Evolutionary conservation across 2,113 vertebrate genomes (phyloP).

Genomic region (Murina feae): DNA sequence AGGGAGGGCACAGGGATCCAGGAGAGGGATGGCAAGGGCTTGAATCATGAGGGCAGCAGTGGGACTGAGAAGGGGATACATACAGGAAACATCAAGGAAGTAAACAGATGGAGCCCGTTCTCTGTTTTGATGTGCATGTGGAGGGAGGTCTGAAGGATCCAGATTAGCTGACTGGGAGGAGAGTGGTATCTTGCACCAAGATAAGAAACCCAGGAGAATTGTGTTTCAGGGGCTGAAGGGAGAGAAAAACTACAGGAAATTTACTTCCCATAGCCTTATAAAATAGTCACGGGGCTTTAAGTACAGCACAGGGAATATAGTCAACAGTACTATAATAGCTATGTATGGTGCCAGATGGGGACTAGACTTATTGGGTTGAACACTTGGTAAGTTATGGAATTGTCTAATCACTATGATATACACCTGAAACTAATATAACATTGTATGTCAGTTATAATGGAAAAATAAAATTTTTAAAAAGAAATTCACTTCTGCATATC

Average conservation of each 20-base stretch:
- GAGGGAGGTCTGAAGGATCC: not conserved
- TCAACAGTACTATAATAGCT: not conserved
- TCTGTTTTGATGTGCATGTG: not conserved
- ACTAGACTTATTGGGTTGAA: not conserved
- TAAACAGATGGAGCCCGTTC: not conserved
- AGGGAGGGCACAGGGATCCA: not conserved
- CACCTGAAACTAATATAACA: not conserved
- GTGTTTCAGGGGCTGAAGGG: too few species aligned
- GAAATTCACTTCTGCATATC: not conserved
- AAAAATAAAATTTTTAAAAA: not conserved
- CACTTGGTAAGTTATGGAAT: not conserved
- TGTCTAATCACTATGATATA: not conserved
- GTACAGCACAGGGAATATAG: not conserved
- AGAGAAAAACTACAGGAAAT: not conserved
- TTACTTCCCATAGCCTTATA: not conserved
- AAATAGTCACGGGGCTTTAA: not conserved
- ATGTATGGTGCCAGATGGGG: not conserved
- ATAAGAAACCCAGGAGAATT: not conserved
- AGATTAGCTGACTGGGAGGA: not conserved
- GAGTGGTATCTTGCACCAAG: not conserved
- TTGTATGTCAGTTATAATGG: not conserved
- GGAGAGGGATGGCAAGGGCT: not conserved
- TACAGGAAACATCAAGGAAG: not conserved
- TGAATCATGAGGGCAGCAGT: not conserved
- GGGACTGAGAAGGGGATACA: not conserved